Conservation (phyloP, 2,888 invertebrate genomes). For the Acrocyrtus sp. region DNA sequence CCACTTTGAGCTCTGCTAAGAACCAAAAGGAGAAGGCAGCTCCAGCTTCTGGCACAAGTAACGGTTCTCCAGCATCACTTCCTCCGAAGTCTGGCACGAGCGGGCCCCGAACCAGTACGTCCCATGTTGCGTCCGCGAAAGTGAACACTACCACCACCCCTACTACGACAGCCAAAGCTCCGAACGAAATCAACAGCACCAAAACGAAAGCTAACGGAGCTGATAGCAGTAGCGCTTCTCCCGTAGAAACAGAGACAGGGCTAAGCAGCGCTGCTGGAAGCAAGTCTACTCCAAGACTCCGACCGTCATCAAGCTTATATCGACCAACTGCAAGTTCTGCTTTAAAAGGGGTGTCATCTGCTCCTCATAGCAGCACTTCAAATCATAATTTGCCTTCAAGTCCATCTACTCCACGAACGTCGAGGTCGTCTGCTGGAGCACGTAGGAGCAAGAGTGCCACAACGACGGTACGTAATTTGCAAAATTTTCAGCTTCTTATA, state of each 20-base stretch:
- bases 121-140: constrained; percentile 43
- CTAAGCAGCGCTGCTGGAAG: constrained; percentile 39
- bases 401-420: constrained; percentile 39
- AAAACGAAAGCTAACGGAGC: constrained; percentile 21
- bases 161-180: constrained; percentile 23
- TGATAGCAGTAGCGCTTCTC: constrained; percentile 28
- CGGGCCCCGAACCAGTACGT: constrained; percentile 29
- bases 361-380: constrained; percentile 23
- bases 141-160: constrained; percentile 35
- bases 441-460: constrained; percentile 23
- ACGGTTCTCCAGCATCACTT: constrained; percentile 24
- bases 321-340: constrained; percentile 53
- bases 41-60: constrained; percentile 35
- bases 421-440: constrained; percentile 27
- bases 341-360: constrained; percentile 45
- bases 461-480: constrained; percentile 28
- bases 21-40: constrained; percentile 15
- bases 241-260: constrained; percentile 22
- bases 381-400: constrained; percentile 26
- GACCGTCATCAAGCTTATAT: constrained; percentile 55
- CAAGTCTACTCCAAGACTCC: constrained; percentile 35
- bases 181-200: constrained; percentile 35
- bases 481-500: background rate
- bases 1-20: background rate
- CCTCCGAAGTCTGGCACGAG: constrained; percentile 39